A percentile compares a stretch with the other conserved stretches of the same genome.
Conservation (phyloP, 2,888 invertebrate species). For the Luperina nickerlii region DNA sequence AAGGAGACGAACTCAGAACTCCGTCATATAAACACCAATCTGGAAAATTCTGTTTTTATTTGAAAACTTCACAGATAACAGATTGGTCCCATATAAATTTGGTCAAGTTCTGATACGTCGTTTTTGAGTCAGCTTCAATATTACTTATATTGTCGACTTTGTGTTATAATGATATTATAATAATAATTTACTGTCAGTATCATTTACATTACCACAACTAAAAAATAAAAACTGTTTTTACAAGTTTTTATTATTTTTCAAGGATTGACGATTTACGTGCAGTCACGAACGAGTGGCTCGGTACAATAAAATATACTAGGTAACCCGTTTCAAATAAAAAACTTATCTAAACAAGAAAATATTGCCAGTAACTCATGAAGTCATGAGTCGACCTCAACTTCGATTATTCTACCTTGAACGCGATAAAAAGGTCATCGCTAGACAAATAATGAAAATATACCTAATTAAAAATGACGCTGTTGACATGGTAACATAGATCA, state of each 20-base stretch:
- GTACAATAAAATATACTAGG: slow-evolving; percentile 1
- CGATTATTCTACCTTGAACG: slow-evolving; percentile 38
- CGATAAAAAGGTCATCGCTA: slow-evolving; percentile 35
- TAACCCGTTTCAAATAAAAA: slow-evolving; percentile 8
- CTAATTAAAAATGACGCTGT: slow-evolving; percentile 14
- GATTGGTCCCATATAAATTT: neutral
- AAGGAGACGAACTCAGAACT: neutral
- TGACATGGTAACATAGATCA: slow-evolving; percentile 1
- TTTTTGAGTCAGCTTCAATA: neutral
- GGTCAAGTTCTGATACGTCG: neutral
- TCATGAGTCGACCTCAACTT: slow-evolving; percentile 17
- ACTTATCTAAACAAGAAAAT: slow-evolving; percentile 29
- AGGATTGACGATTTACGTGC: slow-evolving; percentile 29
- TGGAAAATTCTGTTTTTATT: too few species aligned
- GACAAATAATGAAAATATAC: slow-evolving; percentile 22
- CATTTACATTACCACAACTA: neutral
- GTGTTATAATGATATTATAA: neutral
- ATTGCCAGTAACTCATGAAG: slow-evolving; percentile 19
- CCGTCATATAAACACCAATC: too few species aligned
- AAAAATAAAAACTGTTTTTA: neutral
- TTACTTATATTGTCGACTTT: too few species aligned
- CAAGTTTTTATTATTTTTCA: neutral
- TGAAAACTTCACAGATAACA: neutral
- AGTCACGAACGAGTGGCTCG: slow-evolving; percentile 39
- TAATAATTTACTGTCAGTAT: neutral